Percentiles rank a stretch among this genome's conserved stretches.
Evolutionary conservation across 2,113 vertebrate genomes (phyloP).

Genomic region (Gasterosteus aculeatus): DNA sequence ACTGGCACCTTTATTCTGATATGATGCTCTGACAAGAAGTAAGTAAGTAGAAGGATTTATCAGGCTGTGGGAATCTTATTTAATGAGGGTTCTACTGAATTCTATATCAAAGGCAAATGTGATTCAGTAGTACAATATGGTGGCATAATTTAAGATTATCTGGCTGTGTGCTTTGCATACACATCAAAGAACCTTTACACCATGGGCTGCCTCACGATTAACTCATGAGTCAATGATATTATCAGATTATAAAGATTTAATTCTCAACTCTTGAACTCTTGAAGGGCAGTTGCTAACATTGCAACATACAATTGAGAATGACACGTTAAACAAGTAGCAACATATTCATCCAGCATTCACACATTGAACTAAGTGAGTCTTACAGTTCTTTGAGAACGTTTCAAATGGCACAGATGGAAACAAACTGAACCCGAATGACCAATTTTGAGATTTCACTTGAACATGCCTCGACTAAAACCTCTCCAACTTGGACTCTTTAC

Average conservation of each 20-base stretch:
- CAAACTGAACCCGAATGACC: background rate
- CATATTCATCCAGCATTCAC: background rate
- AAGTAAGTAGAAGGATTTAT: constrained; percentile 45
- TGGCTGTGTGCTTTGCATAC: background rate
- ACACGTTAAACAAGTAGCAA: background rate
- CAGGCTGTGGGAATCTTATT: constrained; percentile 28
- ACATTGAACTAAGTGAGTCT: background rate
- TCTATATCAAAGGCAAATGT: constrained; percentile 35
- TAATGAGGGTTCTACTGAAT: constrained; percentile 40
- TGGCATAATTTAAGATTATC: constrained; percentile 19
- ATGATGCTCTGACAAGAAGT: constrained; percentile 38
- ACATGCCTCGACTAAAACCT: background rate
- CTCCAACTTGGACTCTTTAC: background rate
- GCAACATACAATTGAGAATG: background rate
- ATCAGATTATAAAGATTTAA: background rate
- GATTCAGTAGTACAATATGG: constrained; percentile 11
- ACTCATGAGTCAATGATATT: background rate
- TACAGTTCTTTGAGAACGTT: background rate
- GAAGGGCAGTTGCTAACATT: background rate
- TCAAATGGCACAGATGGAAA: background rate
- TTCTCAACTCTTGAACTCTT: background rate
- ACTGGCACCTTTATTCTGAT: constrained; percentile 46
- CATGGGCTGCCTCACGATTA: background rate
- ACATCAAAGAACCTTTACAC: constrained; percentile 17
- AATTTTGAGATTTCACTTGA: background rate